These are phyloP conservation scores for Agrotis exclamationis DNA, from an alignment of 2,888 invertebrate genomes.

Conservation along the genomic window DNA sequence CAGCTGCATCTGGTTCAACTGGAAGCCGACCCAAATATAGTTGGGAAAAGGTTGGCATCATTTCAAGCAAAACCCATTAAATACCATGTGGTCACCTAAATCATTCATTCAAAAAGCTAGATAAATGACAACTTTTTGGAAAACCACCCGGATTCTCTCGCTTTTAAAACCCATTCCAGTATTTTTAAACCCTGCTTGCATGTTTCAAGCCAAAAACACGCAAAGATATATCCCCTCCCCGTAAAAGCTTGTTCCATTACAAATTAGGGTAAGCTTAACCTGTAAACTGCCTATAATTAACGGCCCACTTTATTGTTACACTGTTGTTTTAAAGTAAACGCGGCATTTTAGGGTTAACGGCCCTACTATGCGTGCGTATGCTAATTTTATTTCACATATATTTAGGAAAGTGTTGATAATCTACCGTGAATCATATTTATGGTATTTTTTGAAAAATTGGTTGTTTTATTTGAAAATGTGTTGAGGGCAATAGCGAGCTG, in stretches of 20 bases:
- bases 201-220: slow-evolving; percentile 36
- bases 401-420: slow-evolving; percentile 31
- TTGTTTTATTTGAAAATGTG: slow-evolving; percentile 14
- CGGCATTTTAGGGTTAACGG: slow-evolving; percentile 62
- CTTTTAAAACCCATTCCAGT: neutral
- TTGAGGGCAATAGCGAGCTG: slow-evolving; percentile 1
- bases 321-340: slow-evolving; percentile 65
- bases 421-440: slow-evolving; percentile 28
- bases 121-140: neutral
- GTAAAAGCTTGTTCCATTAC: slow-evolving; percentile 56
- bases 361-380: slow-evolving; percentile 48
- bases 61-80: too few relatives aligned
- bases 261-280: slow-evolving; percentile 64
- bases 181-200: neutral
- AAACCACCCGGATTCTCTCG: neutral
- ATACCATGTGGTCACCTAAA: neutral
- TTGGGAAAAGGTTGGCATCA: too few relatives aligned
- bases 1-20: too few relatives aligned
- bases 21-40: too few relatives aligned
- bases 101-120: neutral
- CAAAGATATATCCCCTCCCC: slow-evolving; percentile 22
- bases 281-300: slow-evolving; percentile 65
- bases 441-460: slow-evolving; percentile 36
- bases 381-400: slow-evolving; percentile 50
- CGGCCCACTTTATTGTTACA: slow-evolving; percentile 63